Base-by-base conservation (phyloP, 2,888 invertebrate genomes). In the Nymphalis urticae region DNA sequence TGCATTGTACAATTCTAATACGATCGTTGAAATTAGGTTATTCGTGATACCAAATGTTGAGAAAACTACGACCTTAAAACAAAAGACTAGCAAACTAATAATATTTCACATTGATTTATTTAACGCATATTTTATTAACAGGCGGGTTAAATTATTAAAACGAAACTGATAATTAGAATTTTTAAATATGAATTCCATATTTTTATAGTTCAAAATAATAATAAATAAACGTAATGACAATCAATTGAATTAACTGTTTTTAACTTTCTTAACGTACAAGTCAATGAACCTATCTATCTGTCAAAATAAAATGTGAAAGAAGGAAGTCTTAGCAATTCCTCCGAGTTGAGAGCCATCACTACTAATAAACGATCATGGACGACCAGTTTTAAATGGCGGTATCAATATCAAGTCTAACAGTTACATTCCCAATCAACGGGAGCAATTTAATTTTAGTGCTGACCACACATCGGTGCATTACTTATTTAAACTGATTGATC, bases 401-500 rank as follows among this genome's bases (percentile, higher is more conserved):
- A 63, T 65, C 70, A 70, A 68, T 68, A 70, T 68, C 70, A 70
- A 59, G 64, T 67, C 54, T 56, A 66, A 64, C 63, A 64, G 64
- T 70, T 54, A 42, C 63, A 64, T 32, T 62, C 62, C 66, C 70
- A 72, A 70, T 72, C 66, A 71, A 71, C 56, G 65, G 64, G 62
- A 72, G 62, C 70, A 70, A 70, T 70, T 67, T 64, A 67, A 70
- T 72, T 64, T 70, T 60, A 67, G 61, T 67, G 64, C 64, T 48
- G 70, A 64, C 72, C 70, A 70, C 72, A 70, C 70, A 69, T 58
- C 53, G 24, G 58, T 69, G 58, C 68, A 59, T 64, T 64, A 68
- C 68, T 70, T 68, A 64, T 70, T 71, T 63, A 63, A 62, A 69
- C 66, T 63, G 61, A 71, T 71, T 71, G 71, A 71, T 71, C 58